These are phyloP conservation scores for Pollenia angustigena DNA, from an alignment of 2,888 invertebrate species.

Conservation along the genomic window DNA sequence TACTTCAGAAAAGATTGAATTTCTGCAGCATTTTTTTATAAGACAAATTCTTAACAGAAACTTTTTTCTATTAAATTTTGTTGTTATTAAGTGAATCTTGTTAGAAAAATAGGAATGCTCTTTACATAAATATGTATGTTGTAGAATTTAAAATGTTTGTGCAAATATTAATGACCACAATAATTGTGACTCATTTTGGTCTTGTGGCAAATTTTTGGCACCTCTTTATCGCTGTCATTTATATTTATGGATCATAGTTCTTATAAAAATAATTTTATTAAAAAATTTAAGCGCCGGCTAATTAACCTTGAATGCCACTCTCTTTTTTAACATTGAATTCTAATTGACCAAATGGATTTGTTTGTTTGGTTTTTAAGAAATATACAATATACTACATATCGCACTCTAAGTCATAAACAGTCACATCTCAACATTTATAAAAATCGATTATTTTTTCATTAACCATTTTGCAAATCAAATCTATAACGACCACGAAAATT, in stretches of 20 bases:
- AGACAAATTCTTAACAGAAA: no score
- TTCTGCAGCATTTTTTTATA: no score
- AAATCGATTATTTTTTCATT: no score
- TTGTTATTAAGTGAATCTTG: no score
- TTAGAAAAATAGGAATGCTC: neutral
- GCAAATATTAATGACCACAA: neutral
- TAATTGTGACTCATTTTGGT: neutral
- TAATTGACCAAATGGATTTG: constrained; percentile 7
- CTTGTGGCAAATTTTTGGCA: constrained; percentile 22
- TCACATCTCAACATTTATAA: no score
- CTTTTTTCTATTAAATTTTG: no score
- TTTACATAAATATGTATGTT: neutral
- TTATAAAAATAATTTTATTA: neutral
- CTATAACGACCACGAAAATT: no score
- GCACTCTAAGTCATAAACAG: no score
- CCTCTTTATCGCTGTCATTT: neutral
- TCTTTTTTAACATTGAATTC: constrained; percentile 7
- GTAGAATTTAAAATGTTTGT: neutral
- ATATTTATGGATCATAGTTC: constrained; percentile 1
- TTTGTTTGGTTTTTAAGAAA: no score
- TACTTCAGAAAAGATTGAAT: no score
- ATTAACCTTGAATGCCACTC: constrained; percentile 30
- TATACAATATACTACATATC: no score
- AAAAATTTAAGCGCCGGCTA: constrained; percentile 24
- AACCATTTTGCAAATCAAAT: no score